Evolutionary conservation across 2,797 vertebrate species (phyloP).

Genomic region (Peromyscus aztecus): DNA sequence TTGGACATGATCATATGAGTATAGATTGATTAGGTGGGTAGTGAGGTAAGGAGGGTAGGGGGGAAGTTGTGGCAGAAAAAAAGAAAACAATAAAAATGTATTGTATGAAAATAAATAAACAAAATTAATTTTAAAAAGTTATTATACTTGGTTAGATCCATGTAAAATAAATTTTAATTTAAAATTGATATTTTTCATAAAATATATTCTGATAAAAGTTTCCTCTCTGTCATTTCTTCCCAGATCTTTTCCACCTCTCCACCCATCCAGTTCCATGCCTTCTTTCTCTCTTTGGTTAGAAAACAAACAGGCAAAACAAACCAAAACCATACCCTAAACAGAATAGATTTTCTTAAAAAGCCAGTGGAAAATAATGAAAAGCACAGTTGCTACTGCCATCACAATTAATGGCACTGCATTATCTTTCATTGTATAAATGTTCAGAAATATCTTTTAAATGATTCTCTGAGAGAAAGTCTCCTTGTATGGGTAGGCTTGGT

Average conservation of each 20-base stretch:
- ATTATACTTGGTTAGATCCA: not conserved
- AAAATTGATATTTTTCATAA: not conserved
- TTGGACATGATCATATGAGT: no score
- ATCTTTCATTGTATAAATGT: not conserved
- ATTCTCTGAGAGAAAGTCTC: not conserved
- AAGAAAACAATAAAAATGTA: not conserved
- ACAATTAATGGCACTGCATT: not conserved
- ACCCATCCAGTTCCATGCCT: not conserved
- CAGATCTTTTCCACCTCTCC: not conserved
- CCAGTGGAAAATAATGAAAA: not conserved
- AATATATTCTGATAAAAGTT: not conserved
- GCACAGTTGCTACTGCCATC: not conserved
- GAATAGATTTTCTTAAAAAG: not conserved
- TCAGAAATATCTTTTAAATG: not conserved
- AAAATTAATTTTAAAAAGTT: not conserved
- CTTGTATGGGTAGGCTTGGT: no score
- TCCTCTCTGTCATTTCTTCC: rapidly evolving
- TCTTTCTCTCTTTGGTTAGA: not conserved
- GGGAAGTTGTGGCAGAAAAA: no score
- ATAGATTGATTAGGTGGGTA: not conserved
- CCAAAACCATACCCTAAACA: not conserved
- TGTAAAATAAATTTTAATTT: not conserved
- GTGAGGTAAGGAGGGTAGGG: not conserved
- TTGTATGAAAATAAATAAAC: not conserved
- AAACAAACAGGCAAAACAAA: not conserved